phyloP scores from a whole-genome alignment of 2,113 vertebrate species.

The Hyaena hyaena region DNA sequence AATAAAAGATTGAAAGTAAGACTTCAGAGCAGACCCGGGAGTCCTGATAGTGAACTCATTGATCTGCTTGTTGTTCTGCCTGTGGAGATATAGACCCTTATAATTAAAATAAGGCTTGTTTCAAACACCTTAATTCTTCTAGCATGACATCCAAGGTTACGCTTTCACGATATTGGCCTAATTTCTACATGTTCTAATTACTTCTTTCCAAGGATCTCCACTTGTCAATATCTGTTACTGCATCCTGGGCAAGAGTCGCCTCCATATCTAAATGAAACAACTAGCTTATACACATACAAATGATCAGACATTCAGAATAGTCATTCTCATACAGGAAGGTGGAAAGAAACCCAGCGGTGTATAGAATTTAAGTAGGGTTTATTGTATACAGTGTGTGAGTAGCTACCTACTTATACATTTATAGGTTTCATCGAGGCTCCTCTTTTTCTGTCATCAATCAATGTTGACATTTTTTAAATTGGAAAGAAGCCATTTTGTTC shows the following conservation, averaged over 20 bases:
- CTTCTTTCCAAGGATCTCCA: conserved; percentile 27
- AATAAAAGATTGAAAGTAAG: background rate
- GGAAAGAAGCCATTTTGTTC: background rate
- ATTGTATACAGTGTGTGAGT: background rate
- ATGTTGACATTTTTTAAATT: background rate
- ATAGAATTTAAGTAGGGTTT: background rate
- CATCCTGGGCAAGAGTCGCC: background rate
- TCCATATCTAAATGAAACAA: conserved; percentile 24
- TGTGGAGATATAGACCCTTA: background rate
- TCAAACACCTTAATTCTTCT: background rate
- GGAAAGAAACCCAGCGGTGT: background rate
- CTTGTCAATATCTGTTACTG: background rate
- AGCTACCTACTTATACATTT: background rate
- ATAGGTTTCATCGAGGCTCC: background rate
- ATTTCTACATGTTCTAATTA: conserved; percentile 6
- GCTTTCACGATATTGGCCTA: background rate
- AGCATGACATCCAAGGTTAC: background rate
- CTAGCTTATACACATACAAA: background rate
- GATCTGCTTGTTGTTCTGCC: background rate
- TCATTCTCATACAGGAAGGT: background rate
- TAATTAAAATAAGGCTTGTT: background rate
- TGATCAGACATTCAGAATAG: background rate
- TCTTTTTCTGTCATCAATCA: background rate
- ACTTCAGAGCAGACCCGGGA: background rate
- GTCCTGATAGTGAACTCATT: background rate